Percentiles rank a stretch among this genome's conserved stretches.
Evolutionary conservation across 1,140 invertebrate species (phyloP).

Genomic region (Conus betulinus): DNA sequence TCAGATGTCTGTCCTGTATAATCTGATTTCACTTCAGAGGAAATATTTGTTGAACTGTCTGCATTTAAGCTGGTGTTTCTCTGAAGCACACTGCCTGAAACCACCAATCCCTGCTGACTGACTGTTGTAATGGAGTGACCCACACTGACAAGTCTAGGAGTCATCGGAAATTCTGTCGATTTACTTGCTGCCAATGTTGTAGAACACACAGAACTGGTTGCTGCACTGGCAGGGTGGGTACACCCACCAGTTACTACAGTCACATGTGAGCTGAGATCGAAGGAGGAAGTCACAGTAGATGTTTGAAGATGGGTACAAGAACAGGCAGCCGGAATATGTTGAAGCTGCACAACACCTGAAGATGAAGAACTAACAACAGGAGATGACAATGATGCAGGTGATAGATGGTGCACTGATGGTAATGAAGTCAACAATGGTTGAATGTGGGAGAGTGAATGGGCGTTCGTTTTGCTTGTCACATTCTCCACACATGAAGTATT

Average conservation of each 20-base stretch:
- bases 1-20: neutral
- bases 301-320: neutral
- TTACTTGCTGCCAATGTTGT: neutral
- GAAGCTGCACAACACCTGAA: neutral
- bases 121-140: neutral
- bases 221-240: neutral
- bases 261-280: neutral
- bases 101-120: neutral
- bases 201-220: neutral
- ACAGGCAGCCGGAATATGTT: neutral
- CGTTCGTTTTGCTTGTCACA: neutral
- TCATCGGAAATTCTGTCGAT: neutral
- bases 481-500: slow-evolving; percentile 9
- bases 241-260: neutral
- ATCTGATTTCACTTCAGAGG: neutral
- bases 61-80: neutral
- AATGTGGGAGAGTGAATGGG: neutral
- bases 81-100: neutral
- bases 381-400: slow-evolving; percentile 2
- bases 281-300: neutral
- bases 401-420: neutral
- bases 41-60: neutral
- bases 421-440: neutral
- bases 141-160: neutral
- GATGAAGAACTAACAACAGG: neutral